These are phyloP conservation scores for Anneissia japonica DNA, from an alignment of 35 echinoderm and acorn worm genomes.

Conservation along the genomic window DNA sequence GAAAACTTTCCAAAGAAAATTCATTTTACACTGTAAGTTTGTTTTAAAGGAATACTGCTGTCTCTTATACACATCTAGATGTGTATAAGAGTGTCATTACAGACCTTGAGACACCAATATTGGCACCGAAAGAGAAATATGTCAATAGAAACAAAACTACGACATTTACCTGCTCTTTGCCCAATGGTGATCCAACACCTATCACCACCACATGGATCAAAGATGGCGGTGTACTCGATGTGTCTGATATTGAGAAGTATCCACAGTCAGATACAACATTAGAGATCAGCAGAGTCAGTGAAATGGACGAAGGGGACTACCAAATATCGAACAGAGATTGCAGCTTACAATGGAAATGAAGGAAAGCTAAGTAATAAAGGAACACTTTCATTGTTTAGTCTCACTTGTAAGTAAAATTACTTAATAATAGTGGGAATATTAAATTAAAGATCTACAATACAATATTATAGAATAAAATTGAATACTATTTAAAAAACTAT, in stretches of 20 bases:
- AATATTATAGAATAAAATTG: no score
- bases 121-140: background rate
- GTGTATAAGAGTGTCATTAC: no score
- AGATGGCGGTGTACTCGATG: background rate
- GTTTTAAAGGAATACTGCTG: no score
- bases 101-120: background rate
- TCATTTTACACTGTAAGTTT: constrained; percentile 34
- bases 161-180: background rate
- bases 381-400: no score
- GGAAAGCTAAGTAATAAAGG: background rate
- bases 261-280: background rate
- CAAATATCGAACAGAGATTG: background rate
- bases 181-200: background rate
- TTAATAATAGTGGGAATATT: no score
- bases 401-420: no score
- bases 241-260: background rate
- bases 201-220: background rate
- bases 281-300: background rate
- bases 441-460: no score
- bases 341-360: background rate
- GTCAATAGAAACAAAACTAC: background rate
- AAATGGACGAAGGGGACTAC: background rate
- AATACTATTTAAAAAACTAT: no score
- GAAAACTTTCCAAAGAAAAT: constrained; percentile 76
- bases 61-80: no score